Evolutionary conservation across 2,797 vertebrate species (phyloP), one percentile per base, ranked within the genome.

Genomic region (Phoeniculus purpureus): DNA sequence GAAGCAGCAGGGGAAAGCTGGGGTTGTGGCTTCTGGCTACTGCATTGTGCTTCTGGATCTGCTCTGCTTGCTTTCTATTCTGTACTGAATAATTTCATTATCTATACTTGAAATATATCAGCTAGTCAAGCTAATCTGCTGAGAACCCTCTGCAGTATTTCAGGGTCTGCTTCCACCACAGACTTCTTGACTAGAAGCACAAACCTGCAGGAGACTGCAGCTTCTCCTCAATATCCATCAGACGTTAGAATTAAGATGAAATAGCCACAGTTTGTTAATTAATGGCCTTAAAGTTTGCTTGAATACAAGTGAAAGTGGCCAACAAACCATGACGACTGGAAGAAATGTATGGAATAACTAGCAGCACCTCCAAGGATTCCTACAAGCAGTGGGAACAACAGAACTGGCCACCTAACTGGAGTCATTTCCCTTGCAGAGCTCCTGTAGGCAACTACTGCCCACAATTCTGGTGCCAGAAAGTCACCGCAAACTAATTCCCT

Each of bases 391-490:
- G 9, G 31, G 43, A 25, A 0, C 75, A 55, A 11, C 0, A 1
- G 21, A 70, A 23, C 7, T 6, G 2, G 12, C 34, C 52, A 34
- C 29, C 32, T 45, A 51, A 80, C 34, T 55, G 1, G 2, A 73
- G 77, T 25, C 65, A 32, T 5, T 66, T 79, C 1, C 15, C 71
- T 43, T 45, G 34, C 65, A 64, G 40, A 85, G 50, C 25, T 74
- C 52, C 34, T 0, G 0, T n/a, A 51, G 51, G 29, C 19, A 0
- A n/a, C 45, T 64, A 1, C 0, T 12, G 15, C 56, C 54, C 55
- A 67, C 21, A 20, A 10, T 11, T 62, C 58, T 58, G 40, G 70
- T 9, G 34, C 68, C 31, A 27, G 21, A 70, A 71, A 55, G 22
- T 12, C 55, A 66, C 19, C 5, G 3, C 37, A 64, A 60, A 73